Conservation (phyloP, 2,113 vertebrate species). For the Hyperopisus bebe region DNA sequence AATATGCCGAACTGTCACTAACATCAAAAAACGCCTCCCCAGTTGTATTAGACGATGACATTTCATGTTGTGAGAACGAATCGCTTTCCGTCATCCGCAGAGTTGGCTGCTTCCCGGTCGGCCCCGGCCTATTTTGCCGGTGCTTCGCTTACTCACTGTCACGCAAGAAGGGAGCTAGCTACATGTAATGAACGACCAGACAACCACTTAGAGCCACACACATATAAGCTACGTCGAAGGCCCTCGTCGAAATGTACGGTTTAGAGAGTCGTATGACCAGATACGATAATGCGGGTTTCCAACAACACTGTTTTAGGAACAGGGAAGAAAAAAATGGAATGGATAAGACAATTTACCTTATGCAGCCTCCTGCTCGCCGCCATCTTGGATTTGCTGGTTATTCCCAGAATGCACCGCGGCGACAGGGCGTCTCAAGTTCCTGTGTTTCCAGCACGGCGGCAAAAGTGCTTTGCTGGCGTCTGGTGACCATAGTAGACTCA, state of each 20-base stretch:
- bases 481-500: neutral
- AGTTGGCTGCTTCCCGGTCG: neutral
- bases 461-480: neutral
- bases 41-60: neutral
- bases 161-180: conserved; percentile 4
- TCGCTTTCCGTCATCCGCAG: neutral
- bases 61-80: neutral
- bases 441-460: neutral
- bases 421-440: conserved; percentile 14
- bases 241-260: neutral
- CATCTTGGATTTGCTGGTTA: conserved; percentile 70
- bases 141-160: conserved; percentile 19
- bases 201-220: neutral
- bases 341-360: conserved; percentile 64
- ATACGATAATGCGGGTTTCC: neutral
- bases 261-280: neutral
- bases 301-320: neutral
- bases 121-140: conserved; percentile 23
- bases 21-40: neutral
- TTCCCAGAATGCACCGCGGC: conserved; percentile 67
- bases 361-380: conserved; percentile 80
- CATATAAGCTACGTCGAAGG: neutral
- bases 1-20: neutral
- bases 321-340: conserved; percentile 6
- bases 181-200: neutral